phyloP scores from a whole-genome alignment of 2,113 vertebrate genomes.

The Chaetodon trifascialis region DNA sequence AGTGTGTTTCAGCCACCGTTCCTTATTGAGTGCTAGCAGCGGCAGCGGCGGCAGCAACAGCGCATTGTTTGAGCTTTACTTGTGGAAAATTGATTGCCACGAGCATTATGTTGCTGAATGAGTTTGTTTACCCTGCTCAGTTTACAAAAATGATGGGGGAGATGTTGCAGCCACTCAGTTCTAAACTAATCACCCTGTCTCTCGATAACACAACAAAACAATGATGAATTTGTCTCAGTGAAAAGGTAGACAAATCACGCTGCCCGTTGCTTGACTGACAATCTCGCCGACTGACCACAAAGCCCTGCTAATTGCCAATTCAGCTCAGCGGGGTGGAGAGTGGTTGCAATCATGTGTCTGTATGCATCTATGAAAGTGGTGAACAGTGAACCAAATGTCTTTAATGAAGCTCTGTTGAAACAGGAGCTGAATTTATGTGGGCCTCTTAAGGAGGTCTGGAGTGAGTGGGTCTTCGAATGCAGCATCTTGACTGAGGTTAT shows the following conservation, averaged over 20 bases:
- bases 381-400: background rate
- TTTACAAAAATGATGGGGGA: conserved; percentile 77
- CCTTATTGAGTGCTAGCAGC: conserved; percentile 59
- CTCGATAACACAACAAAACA: conserved; percentile 66
- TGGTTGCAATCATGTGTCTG: conserved; percentile 19
- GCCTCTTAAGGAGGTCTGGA: conserved; percentile 27
- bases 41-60: conserved; percentile 23
- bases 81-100: conserved; percentile 78
- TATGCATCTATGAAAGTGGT: conserved; percentile 14
- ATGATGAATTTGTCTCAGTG: conserved; percentile 46
- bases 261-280: conserved; percentile 49
- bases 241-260: conserved; percentile 55
- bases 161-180: conserved; percentile 66
- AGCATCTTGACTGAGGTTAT: conserved; percentile 18
- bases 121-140: conserved; percentile 80
- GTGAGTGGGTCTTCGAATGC: conserved; percentile 18
- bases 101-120: conserved; percentile 77
- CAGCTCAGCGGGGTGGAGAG: conserved; percentile 24
- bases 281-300: conserved; percentile 32
- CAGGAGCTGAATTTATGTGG: conserved; percentile 5
- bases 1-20: conserved; percentile 50
- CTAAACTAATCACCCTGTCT: conserved; percentile 72
- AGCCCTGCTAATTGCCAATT: conserved; percentile 28
- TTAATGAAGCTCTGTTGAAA: conserved; percentile 29
- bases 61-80: conserved; percentile 75